phyloP scores from a whole-genome alignment of 2,888 invertebrate species.

The Entomobrya proxima region DNA sequence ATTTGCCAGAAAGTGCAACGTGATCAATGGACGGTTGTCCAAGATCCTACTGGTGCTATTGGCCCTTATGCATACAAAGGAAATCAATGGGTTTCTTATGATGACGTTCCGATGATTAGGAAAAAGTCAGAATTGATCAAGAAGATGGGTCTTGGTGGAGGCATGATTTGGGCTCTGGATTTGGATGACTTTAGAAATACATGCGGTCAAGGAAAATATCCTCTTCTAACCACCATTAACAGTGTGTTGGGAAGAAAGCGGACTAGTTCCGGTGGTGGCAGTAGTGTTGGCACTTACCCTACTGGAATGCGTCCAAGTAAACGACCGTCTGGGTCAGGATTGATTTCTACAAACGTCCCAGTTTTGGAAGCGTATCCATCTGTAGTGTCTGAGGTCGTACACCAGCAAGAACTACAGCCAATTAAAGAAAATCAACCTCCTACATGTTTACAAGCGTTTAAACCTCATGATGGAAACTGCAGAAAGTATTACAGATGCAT shows the following conservation, averaged over 20 bases:
- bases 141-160: conserved; percentile 85
- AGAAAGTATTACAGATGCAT: conserved; percentile 81
- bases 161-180: conserved; percentile 93
- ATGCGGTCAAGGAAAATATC: conserved; percentile 89
- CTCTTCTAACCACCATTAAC: conserved; percentile 87
- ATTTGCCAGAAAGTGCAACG: conserved; percentile 89
- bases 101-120: conserved; percentile 87
- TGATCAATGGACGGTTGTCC: conserved; percentile 88
- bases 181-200: conserved; percentile 88
- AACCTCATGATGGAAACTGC: conserved; percentile 70
- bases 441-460: conserved; percentile 65
- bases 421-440: conserved; percentile 47
- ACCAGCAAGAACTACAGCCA: conserved; percentile 51
- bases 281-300: not conserved
- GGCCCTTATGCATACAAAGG: conserved; percentile 92
- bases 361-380: conserved; percentile 44
- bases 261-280: not conserved
- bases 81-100: conserved; percentile 94
- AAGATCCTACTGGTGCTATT: conserved; percentile 86
- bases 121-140: conserved; percentile 79
- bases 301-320: conserved; percentile 43
- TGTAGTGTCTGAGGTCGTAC: conserved; percentile 48
- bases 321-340: not conserved
- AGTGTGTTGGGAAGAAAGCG: conserved; percentile 80
- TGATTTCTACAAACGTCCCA: conserved; percentile 20